Base-by-base conservation (phyloP, 2,113 vertebrate species). In the Cygnus buccinator region DNA sequence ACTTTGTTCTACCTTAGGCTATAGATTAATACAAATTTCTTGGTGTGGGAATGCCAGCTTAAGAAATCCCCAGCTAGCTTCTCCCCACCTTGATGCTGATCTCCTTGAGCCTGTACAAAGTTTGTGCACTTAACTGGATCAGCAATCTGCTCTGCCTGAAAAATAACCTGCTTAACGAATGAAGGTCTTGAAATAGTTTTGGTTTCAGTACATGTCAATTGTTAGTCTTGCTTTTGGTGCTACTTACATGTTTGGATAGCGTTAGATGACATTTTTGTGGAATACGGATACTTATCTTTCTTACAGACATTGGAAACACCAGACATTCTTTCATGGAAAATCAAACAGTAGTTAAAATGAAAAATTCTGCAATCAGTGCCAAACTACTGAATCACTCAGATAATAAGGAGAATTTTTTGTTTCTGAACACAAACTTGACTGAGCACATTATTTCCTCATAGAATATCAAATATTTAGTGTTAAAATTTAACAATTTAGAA, bases 301-400 rank as follows among this genome's bases (percentile, higher is more conserved):
- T 72, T 79, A 81, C 46, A 87, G 76, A 58, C 61, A 14, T 22
- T 92, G 86, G 74, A 84, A 93, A 82, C 85, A 81, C 20, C 48
- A 96, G 89, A 90, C 86, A 11, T 82, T 87, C 79, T 92, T 95
- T 93, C 86, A 96, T 68, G 54, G 89, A 96, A 95, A 96, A 93
- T 84, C 83, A 92, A 96, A 96, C 92, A 90, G 95, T 97, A 96
- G 92, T 96, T 93, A 93, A 94, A 93, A 83, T 39, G 22, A 96
- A 95, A 84, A 93, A 25, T 54, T 88, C 72, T 92, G 77, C 33
- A 65, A 11, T 21, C 35, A 37, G 6, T 90, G 90, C 92, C 95
- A 95, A 95, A 96, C 88, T 92, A 92, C 94, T 96, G 95, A 94
- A 90, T 96, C 92, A 90, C 50, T 94, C 79, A 14, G 55, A 81